Evolutionary conservation across 2,888 invertebrate genomes (phyloP).

Genomic region (Drosophila percnosoma): DNA sequence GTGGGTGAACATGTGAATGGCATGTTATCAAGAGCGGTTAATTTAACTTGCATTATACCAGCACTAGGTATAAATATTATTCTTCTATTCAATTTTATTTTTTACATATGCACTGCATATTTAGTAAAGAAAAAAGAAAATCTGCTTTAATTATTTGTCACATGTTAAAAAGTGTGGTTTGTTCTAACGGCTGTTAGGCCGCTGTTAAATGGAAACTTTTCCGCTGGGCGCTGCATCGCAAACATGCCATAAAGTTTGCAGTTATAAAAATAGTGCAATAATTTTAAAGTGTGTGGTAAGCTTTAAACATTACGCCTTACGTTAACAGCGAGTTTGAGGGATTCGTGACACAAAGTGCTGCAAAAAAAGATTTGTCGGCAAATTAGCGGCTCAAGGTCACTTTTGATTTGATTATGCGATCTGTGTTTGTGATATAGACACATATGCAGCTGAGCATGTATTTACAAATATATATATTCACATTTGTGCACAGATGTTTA

Average conservation of each 20-base stretch:
- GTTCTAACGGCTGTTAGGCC: conserved; percentile 11
- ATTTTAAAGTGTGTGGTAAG: conserved; percentile 11
- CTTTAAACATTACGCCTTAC: not conserved
- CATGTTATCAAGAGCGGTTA: conserved; percentile 13
- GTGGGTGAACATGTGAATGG: conserved; percentile 19
- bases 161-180: not conserved
- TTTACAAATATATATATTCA: not conserved
- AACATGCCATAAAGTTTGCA: conserved; percentile 22
- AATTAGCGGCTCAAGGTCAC: not conserved
- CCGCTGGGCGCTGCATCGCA: not conserved
- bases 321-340: not conserved
- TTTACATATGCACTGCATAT: not conserved
- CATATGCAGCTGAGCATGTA: too few species aligned
- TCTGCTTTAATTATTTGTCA: not conserved
- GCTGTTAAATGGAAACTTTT: conserved; percentile 27
- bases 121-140: not conserved
- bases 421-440: not conserved
- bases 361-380: not conserved
- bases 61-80: not conserved
- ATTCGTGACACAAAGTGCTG: not conserved
- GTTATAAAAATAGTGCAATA: conserved; percentile 12
- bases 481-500: not conserved
- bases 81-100: not conserved
- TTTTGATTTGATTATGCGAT: not conserved
- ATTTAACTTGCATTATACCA: not conserved